Conservation (phyloP, 2,113 vertebrate species). For the Ciconia stormi region DNA sequence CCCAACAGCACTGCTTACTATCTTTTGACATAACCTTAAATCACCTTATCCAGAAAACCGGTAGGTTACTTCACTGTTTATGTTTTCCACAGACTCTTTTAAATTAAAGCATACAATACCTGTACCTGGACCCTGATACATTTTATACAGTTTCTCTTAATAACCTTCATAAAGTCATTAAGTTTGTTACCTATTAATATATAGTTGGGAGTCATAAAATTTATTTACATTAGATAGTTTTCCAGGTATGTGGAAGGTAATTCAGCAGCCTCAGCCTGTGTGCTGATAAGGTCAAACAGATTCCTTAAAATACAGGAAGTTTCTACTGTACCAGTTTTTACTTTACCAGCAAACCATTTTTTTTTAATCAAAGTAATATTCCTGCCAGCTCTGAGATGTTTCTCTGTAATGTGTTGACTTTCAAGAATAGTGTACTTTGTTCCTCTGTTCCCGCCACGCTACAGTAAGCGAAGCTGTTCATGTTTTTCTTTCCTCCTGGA, state of each 20-base stretch:
- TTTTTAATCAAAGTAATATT: background rate
- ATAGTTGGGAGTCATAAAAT: background rate
- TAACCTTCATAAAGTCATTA: slow-evolving; percentile 26
- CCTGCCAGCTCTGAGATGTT: background rate
- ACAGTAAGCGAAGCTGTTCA: background rate
- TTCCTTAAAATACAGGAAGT: background rate
- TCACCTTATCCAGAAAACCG: background rate
- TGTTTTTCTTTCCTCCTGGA: background rate
- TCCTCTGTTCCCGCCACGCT: background rate
- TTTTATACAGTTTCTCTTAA: background rate
- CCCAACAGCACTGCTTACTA: background rate
- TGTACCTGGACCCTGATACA: background rate
- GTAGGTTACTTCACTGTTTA: background rate
- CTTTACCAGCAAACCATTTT: background rate
- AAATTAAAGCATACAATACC: background rate
- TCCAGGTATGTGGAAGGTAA: background rate
- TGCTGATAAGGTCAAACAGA: background rate
- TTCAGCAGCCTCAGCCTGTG: background rate
- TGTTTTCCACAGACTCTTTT: background rate
- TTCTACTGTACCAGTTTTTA: too few relatives aligned
- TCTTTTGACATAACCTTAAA: background rate
- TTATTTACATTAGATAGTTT: background rate
- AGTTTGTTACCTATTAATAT: background rate
- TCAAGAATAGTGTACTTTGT: slow-evolving; percentile 14
- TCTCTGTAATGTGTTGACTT: background rate